A percentile compares a stretch with the other conserved stretches of the same genome.
Conservation (phyloP, 2,797 vertebrate genomes). For the Malurus leucopterus region DNA sequence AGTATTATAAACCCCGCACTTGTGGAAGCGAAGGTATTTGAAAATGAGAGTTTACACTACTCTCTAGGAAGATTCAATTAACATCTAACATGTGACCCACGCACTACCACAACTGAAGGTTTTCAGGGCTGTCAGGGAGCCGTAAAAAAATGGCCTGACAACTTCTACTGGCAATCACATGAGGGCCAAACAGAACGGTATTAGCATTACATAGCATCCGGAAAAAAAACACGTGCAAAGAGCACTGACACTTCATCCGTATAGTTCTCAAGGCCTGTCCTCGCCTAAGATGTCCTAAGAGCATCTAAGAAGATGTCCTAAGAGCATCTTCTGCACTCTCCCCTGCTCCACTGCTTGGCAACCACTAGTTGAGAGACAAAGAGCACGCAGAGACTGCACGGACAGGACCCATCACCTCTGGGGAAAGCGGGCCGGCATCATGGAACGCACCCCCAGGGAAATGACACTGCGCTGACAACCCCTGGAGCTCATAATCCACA, state of each 20-base stretch:
- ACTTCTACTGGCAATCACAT: not conserved
- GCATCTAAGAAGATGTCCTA: not conserved
- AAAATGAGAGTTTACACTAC: not conserved
- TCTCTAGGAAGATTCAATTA: not conserved
- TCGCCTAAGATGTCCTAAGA: too few species aligned
- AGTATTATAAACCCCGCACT: not conserved
- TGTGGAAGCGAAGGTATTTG: not conserved
- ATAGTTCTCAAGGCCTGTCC: not conserved
- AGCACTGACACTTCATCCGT: too few species aligned
- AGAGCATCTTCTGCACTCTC: fast-evolving
- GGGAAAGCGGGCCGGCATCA: fast-evolving
- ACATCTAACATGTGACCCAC: fast-evolving
- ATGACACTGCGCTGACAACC: fast-evolving
- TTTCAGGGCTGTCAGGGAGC: not conserved
- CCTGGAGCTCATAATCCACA: fast-evolving
- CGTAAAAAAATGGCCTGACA: fast-evolving
- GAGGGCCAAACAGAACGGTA: fast-evolving
- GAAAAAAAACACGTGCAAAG: not conserved
- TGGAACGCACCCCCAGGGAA: fast-evolving
- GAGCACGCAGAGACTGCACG: fast-evolving
- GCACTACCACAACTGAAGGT: not conserved
- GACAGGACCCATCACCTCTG: not conserved
- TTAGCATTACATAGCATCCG: fast-evolving
- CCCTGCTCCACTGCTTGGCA: too few species aligned
- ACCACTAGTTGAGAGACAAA: too few species aligned